Percentiles rank a stretch among this genome's conserved stretches.
Conservation (phyloP, 30 jellyfish, hydroid and myxozoan species). For the Hydra vulgaris region DNA sequence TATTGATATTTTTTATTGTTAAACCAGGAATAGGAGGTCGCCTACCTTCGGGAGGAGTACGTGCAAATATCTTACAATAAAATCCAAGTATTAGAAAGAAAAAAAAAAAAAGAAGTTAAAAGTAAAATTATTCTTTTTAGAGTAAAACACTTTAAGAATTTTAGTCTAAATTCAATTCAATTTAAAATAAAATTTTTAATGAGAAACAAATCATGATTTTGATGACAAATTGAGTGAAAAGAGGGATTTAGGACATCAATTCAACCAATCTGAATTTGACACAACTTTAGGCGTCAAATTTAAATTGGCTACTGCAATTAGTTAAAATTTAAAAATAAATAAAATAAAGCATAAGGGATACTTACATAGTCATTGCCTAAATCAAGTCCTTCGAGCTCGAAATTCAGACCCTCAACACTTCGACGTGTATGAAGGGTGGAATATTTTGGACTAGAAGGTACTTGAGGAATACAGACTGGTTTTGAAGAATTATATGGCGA, state of each 20-base stretch:
- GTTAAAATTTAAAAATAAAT: too few relatives aligned
- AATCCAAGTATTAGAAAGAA: neutral
- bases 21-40: constrained; percentile 78
- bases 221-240: too few relatives aligned
- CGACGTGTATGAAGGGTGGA: constrained; percentile 78
- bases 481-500: constrained; percentile 52
- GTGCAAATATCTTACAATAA: constrained; percentile 40
- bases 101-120: neutral
- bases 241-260: too few relatives aligned
- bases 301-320: too few relatives aligned
- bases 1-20: constrained; percentile 51
- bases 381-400: constrained; percentile 81
- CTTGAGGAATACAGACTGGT: constrained; percentile 70
- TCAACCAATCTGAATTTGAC: too few relatives aligned
- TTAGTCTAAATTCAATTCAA: too few relatives aligned
- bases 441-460: constrained; percentile 70
- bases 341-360: neutral
- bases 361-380: constrained; percentile 69
- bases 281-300: too few relatives aligned
- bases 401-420: constrained; percentile 95
- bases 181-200: too few relatives aligned
- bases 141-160: neutral
- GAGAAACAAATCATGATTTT: too few relatives aligned
- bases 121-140: neutral
- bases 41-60: constrained; percentile 88